Base-by-base conservation (phyloP, 2,888 invertebrate species). In the Agonopterix alstromeriana region DNA sequence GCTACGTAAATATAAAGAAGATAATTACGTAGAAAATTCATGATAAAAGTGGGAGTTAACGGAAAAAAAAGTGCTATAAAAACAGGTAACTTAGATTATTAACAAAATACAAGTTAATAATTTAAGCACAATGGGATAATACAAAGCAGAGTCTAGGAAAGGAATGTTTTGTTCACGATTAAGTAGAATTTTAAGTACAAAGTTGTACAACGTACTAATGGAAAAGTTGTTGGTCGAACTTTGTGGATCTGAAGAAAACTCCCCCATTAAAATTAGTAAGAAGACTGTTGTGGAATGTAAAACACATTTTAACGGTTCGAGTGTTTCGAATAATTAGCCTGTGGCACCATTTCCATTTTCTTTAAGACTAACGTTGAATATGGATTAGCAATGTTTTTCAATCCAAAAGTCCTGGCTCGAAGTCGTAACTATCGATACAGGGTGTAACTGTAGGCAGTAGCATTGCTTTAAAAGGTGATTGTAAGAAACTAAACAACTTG, bases 171-270 rank as follows among this genome's bases (percentile, higher is more conserved):
- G 70, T 71, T 69, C 72, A 51, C 70, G 67, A 77, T 77, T 75
- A 77, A 77, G 73, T 69, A 61, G 59, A 75, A 71, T 73, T 77
- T 77, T 70, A 77, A 78, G 80, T 76, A 65, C 57, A 56, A 80
- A 82, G 79, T 80, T 77, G 60, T 58, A 56, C 57, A 63, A 68
- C 67, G 77, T 70, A 61, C 67, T 77, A 77, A 80, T 80, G 78
- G 78, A 70, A 77, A 81, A 81, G 80, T 80, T 77, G 51, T 53
- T 48, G 52, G 58, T 27, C 5, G 63, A 67, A 69, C 63, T 65
- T 51, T 72, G 67, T 65, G 62, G 62, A 42, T 42, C 8, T 8
- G 61, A 63, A 68, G 61, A 62, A 69, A 77, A 68, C 65, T 65
- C 65, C 59, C 60, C 64, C 59, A 61, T 64, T 64, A 58, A 63